These are phyloP conservation scores for Caenorhabditis becei DNA, from an alignment of 2,888 invertebrate genomes.

Conservation along the genomic window DNA sequence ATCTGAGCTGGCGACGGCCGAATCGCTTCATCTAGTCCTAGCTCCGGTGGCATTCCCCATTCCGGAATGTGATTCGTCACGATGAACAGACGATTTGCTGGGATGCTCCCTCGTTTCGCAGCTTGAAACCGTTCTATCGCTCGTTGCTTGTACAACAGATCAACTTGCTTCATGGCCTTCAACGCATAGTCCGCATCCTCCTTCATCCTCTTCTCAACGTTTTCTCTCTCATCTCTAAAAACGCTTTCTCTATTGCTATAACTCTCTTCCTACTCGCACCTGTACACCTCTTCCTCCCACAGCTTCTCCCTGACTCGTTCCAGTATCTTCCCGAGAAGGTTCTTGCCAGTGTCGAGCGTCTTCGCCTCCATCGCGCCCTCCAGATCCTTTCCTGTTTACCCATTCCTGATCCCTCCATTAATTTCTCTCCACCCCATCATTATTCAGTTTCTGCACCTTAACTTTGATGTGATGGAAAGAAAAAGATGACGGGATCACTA, in stretches of 20 bases:
- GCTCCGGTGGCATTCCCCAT: slow-evolving; percentile 36
- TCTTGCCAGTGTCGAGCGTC: slow-evolving; percentile 14
- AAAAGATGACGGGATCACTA: not conserved
- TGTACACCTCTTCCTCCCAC: slow-evolving; percentile 27
- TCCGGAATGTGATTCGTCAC: slow-evolving; percentile 37
- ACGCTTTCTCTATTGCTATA: not conserved
- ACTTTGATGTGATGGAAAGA: not conserved
- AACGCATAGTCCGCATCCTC: slow-evolving; percentile 23
- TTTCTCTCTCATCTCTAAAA: slow-evolving; percentile 43
- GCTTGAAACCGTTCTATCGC: slow-evolving; percentile 21
- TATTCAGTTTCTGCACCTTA: slow-evolving; percentile 7
- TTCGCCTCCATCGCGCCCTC: slow-evolving; percentile 3
- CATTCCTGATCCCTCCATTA: not conserved
- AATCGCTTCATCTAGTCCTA: slow-evolving; percentile 15
- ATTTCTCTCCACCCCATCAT: slow-evolving; percentile 9
- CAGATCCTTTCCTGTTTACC: slow-evolving; percentile 35
- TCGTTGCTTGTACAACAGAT: slow-evolving; percentile 56
- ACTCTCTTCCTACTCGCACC: not conserved
- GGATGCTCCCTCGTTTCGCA: slow-evolving; percentile 6
- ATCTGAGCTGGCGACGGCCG: slow-evolving; percentile 33
- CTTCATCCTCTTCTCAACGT: slow-evolving; percentile 27
- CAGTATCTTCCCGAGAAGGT: slow-evolving; percentile 48
- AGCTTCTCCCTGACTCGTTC: slow-evolving; percentile 44
- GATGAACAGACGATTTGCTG: no score
- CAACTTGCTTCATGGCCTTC: slow-evolving; percentile 34